Evolutionary conservation across 2,113 vertebrate genomes (phyloP).

Genomic region (Capra hircus): DNA sequence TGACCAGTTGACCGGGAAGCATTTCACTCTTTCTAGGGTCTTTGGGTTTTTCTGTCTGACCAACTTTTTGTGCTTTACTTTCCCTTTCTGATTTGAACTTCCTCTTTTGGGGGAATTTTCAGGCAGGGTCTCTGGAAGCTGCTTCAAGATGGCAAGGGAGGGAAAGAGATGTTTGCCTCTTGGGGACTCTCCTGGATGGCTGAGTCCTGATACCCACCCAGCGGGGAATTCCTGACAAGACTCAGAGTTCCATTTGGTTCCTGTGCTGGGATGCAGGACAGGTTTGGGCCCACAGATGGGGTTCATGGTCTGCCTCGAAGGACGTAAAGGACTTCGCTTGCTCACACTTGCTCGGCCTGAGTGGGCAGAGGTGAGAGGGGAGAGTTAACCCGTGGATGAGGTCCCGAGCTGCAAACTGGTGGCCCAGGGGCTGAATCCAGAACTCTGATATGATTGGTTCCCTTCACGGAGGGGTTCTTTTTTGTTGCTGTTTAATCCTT

Average conservation of each 20-base stretch:
- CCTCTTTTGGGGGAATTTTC: not conserved
- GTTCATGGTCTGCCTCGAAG: not conserved
- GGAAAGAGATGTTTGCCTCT: not conserved
- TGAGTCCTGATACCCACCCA: no score
- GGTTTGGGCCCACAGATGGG: not conserved
- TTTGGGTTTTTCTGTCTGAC: not conserved
- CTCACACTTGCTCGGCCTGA: not conserved
- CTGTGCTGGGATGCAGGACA: not conserved
- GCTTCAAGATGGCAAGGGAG: not conserved
- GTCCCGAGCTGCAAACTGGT: no score
- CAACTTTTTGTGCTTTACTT: not conserved
- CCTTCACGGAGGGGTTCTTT: not conserved
- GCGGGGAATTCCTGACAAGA: accelerated
- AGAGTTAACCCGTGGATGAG: accelerated
- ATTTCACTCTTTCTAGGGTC: not conserved
- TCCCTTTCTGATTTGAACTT: not conserved
- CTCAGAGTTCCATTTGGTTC: no score
- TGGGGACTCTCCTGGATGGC: not conserved
- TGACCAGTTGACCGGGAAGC: not conserved
- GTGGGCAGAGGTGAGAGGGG: not conserved
- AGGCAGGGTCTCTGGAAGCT: not conserved
- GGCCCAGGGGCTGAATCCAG: not conserved
- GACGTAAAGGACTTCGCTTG: not conserved
- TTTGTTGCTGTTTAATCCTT: not conserved
- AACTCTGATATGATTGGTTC: no score